Conservation (phyloP, 2,113 vertebrate species). For the Elephantulus edwardii region DNA sequence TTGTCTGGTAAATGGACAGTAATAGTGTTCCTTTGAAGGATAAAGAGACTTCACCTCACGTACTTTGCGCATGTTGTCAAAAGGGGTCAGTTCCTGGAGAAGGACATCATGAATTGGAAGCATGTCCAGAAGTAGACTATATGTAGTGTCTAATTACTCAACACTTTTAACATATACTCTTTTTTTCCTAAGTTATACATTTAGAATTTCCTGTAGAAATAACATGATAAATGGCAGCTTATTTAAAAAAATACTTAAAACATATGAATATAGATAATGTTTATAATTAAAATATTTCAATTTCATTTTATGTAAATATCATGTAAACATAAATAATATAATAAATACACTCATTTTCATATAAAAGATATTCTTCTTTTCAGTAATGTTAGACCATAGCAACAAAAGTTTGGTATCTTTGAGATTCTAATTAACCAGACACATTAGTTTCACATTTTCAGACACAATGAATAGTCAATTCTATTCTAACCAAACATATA, state of each 20-base stretch:
- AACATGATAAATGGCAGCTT: not conserved
- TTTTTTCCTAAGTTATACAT: constrained; percentile 39
- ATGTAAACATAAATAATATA: not conserved
- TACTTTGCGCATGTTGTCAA: too few species aligned
- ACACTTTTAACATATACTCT: not conserved
- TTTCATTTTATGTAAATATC: not conserved
- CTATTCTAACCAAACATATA: too few species aligned
- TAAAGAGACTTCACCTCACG: too few species aligned
- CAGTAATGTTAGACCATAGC: not conserved
- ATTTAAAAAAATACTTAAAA: not conserved
- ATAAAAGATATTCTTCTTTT: not conserved
- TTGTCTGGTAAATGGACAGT: too few species aligned
- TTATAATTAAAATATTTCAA: not conserved
- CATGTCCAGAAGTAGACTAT: not conserved
- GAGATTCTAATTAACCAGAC: too few species aligned
- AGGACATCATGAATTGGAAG: too few species aligned
- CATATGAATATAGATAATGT: not conserved
- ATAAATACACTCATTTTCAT: not conserved
- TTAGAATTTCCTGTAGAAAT: constrained; percentile 39
- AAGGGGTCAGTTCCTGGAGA: too few species aligned
- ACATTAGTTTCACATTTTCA: too few species aligned
- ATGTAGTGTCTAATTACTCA: not conserved
- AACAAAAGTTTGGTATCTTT: not conserved
- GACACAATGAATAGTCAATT: too few species aligned
- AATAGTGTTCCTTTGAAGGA: too few species aligned